Evolutionary conservation across 2,797 vertebrate genomes (phyloP), one percentile per base, ranked within the genome.

Genomic region (Rhincodon typus): DNA sequence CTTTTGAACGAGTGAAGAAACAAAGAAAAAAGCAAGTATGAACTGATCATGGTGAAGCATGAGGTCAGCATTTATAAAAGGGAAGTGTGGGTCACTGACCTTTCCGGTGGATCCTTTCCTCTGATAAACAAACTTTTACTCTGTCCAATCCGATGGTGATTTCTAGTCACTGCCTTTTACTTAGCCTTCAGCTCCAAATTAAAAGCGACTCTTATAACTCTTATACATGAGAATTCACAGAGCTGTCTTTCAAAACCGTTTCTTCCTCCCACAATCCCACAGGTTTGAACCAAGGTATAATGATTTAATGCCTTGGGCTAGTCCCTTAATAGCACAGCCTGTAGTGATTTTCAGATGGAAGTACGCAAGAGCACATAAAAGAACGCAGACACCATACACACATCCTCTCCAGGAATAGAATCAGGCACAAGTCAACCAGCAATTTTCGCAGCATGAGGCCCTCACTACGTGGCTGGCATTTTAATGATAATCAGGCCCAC

Each of bases 311-410:
- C 90, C n/a, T 42, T 69, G 19, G 12, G 62, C 66, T 38, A 69
- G 8, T 66, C 23, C n/a, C 62, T 93, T 93, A 93, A 93, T 93
- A 93, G 62, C 90, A 62, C 90, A 93, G 90, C 90, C 90, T 93
- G 66, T 42, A 69, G n/a, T 93, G 62, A 93, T 93, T 93, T 93
- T 67, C 90, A 69, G 69, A 93, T 93, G 62, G n/a, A 67, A n/a
- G 90, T 62, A 67, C 62, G 25, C 8, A 69, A 67, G 19, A 66
- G 19, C 3, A 4, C 21, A 93, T 93, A n/a, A 93, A 93, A 42
- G 90, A 42, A 69, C 38, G 42, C 34, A 69, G 90, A 42, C 90
- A 69, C 90, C 90, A 69, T 69, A 67, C 62, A 42, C 66, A 67
- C 34, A 93, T 42, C 90, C 90, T 69, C 90, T n/a, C 62, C 42